Evolutionary conservation across 2,888 invertebrate genomes (phyloP).

Genomic region (Lasioglossum vierecki): DNA sequence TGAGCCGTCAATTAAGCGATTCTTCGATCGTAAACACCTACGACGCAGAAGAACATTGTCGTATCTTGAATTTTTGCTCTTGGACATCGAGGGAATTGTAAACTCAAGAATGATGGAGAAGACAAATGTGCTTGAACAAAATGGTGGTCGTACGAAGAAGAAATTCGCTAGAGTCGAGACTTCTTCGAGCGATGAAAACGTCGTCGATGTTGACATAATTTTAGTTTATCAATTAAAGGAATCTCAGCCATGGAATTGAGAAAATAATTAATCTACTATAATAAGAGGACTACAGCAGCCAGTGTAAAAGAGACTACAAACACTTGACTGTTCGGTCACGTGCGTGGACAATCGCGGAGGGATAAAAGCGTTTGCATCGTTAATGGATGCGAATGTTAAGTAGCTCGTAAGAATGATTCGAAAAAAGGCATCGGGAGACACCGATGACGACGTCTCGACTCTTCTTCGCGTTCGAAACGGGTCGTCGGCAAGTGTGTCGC

Average conservation of each 20-base stretch:
- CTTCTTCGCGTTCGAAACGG: not conserved
- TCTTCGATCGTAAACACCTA: conserved; percentile 7
- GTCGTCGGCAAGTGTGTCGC: not conserved
- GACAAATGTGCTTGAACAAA: too few species aligned
- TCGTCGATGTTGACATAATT: too few species aligned
- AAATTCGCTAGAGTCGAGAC: too few species aligned
- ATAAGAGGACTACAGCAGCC: too few species aligned
- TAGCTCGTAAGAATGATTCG: not conserved
- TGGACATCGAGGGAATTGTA: not conserved
- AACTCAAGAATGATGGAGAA: not conserved
- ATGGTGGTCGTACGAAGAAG: too few species aligned
- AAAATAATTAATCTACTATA: too few species aligned
- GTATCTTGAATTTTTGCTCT: not conserved
- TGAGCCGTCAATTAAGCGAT: not conserved
- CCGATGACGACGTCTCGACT: not conserved
- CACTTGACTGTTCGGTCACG: not conserved
- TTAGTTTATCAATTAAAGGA: too few species aligned
- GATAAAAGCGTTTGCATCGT: not conserved
- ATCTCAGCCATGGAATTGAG: too few species aligned
- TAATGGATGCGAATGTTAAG: conserved; percentile 1
- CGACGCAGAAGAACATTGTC: not conserved
- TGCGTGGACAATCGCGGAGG: not conserved
- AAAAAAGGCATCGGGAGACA: not conserved
- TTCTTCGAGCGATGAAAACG: too few species aligned
- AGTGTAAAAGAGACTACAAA: not conserved